Evolutionary conservation across 2,888 invertebrate species (phyloP).

Genomic region (Chelonus formosanus): DNA sequence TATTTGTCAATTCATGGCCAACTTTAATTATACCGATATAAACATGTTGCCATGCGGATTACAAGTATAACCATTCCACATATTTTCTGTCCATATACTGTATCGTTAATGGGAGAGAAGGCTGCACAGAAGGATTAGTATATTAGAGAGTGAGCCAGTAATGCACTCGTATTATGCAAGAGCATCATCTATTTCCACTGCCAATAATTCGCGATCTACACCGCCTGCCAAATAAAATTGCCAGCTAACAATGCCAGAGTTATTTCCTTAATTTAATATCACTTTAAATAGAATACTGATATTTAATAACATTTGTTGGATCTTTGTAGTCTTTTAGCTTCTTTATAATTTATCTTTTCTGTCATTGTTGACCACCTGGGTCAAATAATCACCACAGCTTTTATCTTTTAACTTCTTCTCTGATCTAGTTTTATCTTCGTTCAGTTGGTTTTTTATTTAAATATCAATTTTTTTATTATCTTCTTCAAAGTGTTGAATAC

Average conservation of each 20-base stretch:
- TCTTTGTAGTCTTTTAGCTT: too few species aligned
- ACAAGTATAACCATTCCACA: not conserved
- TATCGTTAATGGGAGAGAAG: constrained; percentile 1
- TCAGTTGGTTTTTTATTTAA: too few species aligned
- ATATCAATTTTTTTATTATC: too few species aligned
- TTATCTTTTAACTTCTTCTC: too few species aligned
- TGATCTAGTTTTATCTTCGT: too few species aligned
- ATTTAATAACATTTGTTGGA: too few species aligned
- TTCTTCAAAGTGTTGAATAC: too few species aligned
- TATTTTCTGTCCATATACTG: not conserved
- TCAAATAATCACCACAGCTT: too few species aligned
- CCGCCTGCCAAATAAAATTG: constrained; percentile 10
- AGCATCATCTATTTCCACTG: not conserved
- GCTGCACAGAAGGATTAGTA: not conserved
- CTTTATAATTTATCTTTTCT: too few species aligned
- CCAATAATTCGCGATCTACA: constrained; percentile 8
- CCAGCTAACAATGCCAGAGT: constrained; percentile 8
- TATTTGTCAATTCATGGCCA: constrained; percentile 24
- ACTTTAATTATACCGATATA: constrained; percentile 21
- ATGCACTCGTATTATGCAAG: constrained; percentile 10
- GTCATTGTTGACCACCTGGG: too few species aligned
- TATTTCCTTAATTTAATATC: constrained; percentile 2
- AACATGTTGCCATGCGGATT: constrained; percentile 13
- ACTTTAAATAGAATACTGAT: constrained; percentile 15
- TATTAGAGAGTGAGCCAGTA: constrained; percentile 5